These are phyloP conservation scores for Ladona fulva DNA, from an alignment of 1,140 invertebrate species.

Conservation along the genomic window DNA sequence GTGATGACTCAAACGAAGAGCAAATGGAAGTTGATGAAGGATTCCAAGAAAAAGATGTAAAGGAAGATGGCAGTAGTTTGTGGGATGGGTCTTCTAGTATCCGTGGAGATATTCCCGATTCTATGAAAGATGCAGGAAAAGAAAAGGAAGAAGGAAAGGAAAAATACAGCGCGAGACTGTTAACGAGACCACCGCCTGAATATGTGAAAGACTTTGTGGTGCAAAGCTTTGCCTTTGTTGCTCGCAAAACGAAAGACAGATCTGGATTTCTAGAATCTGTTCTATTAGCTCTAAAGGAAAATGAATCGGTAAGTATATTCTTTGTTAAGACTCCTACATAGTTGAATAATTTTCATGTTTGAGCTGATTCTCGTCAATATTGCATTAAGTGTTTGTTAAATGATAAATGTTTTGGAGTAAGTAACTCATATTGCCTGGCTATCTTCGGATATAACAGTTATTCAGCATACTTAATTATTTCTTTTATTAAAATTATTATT, in stretches of 20 bases:
- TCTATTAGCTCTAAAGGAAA: slow-evolving; percentile 52
- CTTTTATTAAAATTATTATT: slow-evolving; percentile 24
- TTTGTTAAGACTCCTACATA: no score
- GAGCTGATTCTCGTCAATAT: no score
- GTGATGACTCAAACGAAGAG: not conserved
- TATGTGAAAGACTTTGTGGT: slow-evolving; percentile 90
- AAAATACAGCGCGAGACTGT: no score
- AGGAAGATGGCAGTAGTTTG: not conserved
- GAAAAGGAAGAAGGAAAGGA: no score
- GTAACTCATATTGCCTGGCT: no score
- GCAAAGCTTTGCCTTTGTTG: slow-evolving; percentile 87
- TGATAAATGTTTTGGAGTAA: no score
- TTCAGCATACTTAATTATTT: no score
- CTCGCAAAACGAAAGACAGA: slow-evolving; percentile 76
- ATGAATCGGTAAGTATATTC: slow-evolving; percentile 50
- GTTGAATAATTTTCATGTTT: no score
- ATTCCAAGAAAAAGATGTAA: not conserved
- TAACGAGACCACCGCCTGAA: slow-evolving; percentile 38
- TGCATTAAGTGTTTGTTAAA: no score
- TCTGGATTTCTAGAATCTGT: slow-evolving; percentile 62
- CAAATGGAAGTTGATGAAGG: not conserved
- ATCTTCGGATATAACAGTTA: no score
- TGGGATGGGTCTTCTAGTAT: not conserved
- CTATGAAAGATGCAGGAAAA: not conserved
- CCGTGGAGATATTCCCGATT: not conserved